A percentile compares a stretch with the other conserved stretches of the same genome.
These are phyloP conservation scores for Romanogobio albipinnatus DNA, from an alignment of 2,113 vertebrate genomes.

Conservation along the genomic window DNA sequence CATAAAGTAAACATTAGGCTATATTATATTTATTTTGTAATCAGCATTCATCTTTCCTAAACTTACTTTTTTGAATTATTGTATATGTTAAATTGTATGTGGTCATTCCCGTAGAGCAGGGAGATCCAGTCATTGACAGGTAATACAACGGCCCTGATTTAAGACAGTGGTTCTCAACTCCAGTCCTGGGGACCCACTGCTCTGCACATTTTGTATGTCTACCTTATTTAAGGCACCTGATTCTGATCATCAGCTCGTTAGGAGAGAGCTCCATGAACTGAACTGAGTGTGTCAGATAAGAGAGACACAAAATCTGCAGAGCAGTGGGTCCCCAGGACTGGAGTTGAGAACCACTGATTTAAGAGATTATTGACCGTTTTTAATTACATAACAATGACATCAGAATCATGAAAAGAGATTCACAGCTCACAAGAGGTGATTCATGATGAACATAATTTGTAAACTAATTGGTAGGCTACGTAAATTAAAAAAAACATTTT, in stretches of 20 bases:
- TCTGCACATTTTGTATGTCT: too few species aligned
- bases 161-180: too few species aligned
- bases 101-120: not conserved
- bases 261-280: too few species aligned
- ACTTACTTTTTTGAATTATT: slow-evolving; percentile 43
- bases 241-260: too few species aligned
- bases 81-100: not conserved
- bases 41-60: not conserved
- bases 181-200: too few species aligned
- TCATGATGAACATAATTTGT: not conserved
- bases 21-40: not conserved
- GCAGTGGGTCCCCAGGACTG: too few species aligned
- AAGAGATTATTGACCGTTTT: not conserved
- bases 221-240: too few species aligned
- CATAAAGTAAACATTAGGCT: not conserved
- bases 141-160: slow-evolving; percentile 29
- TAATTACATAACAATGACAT: not conserved
- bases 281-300: too few species aligned
- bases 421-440: not conserved
- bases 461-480: not conserved
- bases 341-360: too few species aligned
- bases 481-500: too few species aligned
- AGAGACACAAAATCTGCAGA: too few species aligned
- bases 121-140: not conserved
- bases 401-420: not conserved